Conservation (phyloP, 1,140 invertebrate species). For the Asobara japonica region DNA sequence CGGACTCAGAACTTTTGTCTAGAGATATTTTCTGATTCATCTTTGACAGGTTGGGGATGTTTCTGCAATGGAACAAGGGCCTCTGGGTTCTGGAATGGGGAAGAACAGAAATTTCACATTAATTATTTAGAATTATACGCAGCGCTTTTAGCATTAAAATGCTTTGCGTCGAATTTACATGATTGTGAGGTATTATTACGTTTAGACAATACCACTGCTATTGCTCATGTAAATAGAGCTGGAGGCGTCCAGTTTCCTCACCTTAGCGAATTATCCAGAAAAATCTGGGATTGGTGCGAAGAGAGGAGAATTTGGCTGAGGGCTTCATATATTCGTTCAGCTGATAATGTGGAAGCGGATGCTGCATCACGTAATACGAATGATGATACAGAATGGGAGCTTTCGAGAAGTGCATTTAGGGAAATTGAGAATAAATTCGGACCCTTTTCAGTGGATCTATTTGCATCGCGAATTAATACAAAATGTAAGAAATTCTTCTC, state of each 20-base stretch:
- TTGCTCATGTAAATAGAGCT: conserved; percentile 6
- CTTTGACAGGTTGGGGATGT: conserved; percentile 43
- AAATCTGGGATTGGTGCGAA: not conserved
- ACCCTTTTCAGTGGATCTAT: conserved; percentile 11
- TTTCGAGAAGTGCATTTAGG: not conserved
- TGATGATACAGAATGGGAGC: not conserved
- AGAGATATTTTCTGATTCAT: conserved; percentile 45
- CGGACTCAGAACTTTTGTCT: conserved; percentile 14
- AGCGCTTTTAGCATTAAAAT: conserved; percentile 41
- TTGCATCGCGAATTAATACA: conserved; percentile 29
- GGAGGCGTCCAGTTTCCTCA: not conserved
- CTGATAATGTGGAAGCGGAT: not conserved
- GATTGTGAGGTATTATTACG: conserved; percentile 7
- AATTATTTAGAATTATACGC: conserved; percentile 46
- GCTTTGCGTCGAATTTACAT: conserved; percentile 33
- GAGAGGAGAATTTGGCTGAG: not conserved
- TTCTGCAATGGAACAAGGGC: conserved; percentile 26
- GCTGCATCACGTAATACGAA: not conserved
- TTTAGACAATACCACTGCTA: conserved; percentile 7
- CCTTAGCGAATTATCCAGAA: not conserved
- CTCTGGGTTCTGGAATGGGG: conserved; percentile 38
- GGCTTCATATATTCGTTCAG: not conserved
- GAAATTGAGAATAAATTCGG: not conserved
- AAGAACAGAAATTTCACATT: conserved; percentile 39
- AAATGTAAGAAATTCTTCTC: conserved; percentile 27